Evolutionary conservation across 2,797 vertebrate genomes (phyloP).

Genomic region (Danio tinwini): DNA sequence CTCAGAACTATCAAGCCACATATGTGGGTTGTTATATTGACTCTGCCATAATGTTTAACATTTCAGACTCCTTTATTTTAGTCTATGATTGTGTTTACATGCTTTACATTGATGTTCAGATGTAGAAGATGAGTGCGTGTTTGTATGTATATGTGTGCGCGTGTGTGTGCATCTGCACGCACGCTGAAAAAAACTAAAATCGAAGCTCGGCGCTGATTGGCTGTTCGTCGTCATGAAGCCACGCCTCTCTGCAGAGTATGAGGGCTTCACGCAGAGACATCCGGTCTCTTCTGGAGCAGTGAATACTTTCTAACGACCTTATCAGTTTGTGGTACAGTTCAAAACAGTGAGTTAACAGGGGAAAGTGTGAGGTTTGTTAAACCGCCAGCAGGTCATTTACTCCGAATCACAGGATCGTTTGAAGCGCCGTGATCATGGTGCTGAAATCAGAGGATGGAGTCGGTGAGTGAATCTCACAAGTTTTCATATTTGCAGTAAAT

Average conservation of each 20-base stretch:
- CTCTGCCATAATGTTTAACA: neutral
- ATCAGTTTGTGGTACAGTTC: neutral
- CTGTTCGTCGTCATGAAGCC: neutral
- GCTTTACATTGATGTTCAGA: neutral
- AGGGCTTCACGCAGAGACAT: neutral
- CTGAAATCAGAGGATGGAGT: constrained; percentile 81
- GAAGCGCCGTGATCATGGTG: constrained; percentile 67
- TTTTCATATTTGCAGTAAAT: neutral
- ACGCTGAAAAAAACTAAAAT: neutral
- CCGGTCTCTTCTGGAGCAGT: neutral
- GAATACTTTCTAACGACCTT: neutral
- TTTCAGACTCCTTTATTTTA: neutral
- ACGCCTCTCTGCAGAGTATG: constrained; percentile 28
- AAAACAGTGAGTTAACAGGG: neutral
- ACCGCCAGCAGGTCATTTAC: too few relatives aligned
- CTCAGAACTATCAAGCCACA: neutral
- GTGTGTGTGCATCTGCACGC: neutral
- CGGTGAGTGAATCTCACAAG: constrained; percentile 71
- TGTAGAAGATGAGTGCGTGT: too few relatives aligned
- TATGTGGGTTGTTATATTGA: neutral
- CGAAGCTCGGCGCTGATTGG: constrained; percentile 46
- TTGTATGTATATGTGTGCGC: neutral
- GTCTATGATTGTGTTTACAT: neutral
- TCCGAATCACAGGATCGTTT: neutral
- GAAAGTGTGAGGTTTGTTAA: neutral